These are phyloP conservation scores for Taenaris catops DNA, from an alignment of 2,888 invertebrate species.

Conservation along the genomic window DNA sequence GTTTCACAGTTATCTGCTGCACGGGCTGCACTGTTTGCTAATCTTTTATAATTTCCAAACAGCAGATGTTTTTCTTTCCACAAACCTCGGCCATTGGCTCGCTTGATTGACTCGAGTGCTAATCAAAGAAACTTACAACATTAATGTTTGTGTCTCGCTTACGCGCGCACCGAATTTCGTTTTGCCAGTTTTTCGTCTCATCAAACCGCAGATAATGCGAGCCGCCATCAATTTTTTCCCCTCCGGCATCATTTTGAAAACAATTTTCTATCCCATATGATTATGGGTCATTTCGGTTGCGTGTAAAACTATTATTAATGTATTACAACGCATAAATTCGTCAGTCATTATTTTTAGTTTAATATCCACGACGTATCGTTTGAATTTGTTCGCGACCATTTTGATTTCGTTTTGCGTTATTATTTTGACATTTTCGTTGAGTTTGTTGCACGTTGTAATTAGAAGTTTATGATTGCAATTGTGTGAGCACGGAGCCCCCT, in stretches of 20 bases:
- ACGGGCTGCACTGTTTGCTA: constrained; percentile 13
- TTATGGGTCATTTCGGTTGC: constrained; percentile 67
- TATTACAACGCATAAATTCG: constrained; percentile 49
- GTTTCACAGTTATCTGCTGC: constrained; percentile 1
- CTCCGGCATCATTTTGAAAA: constrained; percentile 59
- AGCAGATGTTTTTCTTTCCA: constrained; percentile 22
- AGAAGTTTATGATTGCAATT: constrained; percentile 16
- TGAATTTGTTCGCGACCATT: constrained; percentile 31
- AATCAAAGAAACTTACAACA: constrained; percentile 59
- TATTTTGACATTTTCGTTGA: constrained; percentile 31
- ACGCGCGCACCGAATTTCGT: constrained; percentile 45
- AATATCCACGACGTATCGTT: constrained; percentile 32
- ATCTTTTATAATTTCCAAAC: constrained; percentile 18
- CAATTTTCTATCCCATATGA: constrained; percentile 75
- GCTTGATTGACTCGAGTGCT: constrained; percentile 32
- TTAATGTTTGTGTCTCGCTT: constrained; percentile 36
- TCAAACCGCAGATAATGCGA: constrained; percentile 54
- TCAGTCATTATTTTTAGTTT: constrained; percentile 46
- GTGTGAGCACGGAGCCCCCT: constrained; percentile 9
- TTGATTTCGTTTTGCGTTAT: constrained; percentile 29
- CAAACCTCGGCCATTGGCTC: constrained; percentile 18
- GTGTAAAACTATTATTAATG: constrained; percentile 71
- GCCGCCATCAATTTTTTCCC: constrained; percentile 61
- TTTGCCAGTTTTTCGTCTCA: constrained; percentile 61
- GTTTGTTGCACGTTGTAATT: constrained; percentile 25